A percentile compares a stretch with the other conserved stretches of the same genome.
Evolutionary conservation across 2,113 vertebrate species (phyloP).

Genomic region (Lagopus muta): DNA sequence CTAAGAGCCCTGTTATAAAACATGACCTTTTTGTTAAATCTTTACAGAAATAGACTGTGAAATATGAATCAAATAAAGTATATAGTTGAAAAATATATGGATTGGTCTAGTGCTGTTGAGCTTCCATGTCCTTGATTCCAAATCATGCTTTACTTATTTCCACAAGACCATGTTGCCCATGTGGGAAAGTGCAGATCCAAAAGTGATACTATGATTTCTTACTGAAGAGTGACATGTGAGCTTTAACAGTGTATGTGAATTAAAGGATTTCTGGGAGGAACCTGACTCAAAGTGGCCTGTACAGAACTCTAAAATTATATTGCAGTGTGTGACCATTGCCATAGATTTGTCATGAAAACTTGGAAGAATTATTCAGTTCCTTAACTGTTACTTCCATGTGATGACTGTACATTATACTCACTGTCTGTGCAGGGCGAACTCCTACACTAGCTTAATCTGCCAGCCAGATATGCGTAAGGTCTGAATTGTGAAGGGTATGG

Average conservation of each 20-base stretch:
- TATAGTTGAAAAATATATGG: constrained; percentile 63
- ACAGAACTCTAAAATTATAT: not conserved
- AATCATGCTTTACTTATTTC: not conserved
- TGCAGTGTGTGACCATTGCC: constrained; percentile 16
- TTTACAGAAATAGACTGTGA: constrained; percentile 77
- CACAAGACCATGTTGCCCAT: not conserved
- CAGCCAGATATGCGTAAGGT: not conserved
- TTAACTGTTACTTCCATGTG: not conserved
- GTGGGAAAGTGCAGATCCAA: not conserved
- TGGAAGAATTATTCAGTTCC: constrained; percentile 33
- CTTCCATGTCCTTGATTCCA: not conserved
- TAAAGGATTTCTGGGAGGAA: not conserved
- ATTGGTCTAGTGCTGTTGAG: not conserved
- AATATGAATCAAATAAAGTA: constrained; percentile 77
- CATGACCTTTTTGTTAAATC: constrained; percentile 75
- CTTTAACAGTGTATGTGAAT: constrained; percentile 30
- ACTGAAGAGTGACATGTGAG: not conserved
- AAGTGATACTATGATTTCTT: constrained; percentile 35
- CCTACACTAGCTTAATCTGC: constrained; percentile 5
- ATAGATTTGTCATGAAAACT: constrained; percentile 42
- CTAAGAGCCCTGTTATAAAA: constrained; percentile 60
- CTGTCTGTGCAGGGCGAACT: constrained; percentile 34
- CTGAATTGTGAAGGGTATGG: not conserved
- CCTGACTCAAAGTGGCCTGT: not conserved
- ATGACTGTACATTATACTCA: constrained; percentile 27